Evolutionary conservation across 2,113 vertebrate genomes (phyloP).

Genomic region (Mormyrus lacerda): DNA sequence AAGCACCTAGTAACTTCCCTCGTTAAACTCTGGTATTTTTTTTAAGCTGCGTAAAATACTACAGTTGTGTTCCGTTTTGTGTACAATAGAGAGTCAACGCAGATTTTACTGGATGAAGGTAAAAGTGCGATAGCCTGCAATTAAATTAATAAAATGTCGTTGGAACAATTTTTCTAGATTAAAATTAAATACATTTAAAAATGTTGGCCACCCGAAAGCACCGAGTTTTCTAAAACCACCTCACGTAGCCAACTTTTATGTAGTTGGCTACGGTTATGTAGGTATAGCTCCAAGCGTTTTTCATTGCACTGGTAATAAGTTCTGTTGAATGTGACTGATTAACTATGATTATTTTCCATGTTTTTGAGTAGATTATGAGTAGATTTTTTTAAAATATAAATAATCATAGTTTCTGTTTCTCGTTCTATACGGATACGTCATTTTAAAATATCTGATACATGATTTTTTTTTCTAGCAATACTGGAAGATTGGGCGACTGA

Average conservation of each 20-base stretch:
- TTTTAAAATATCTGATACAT: conserved; percentile 9
- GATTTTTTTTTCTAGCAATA: conserved; percentile 12
- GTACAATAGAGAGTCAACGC: not conserved
- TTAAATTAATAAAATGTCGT: not conserved
- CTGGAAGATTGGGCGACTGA: conserved; percentile 3
- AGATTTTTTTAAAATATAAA: not conserved
- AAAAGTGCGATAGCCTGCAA: not conserved
- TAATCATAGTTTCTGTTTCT: not conserved
- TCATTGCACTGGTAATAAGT: not conserved
- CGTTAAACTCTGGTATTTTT: not conserved
- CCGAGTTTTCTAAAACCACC: not conserved
- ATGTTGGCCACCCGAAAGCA: not conserved
- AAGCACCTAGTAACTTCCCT: not conserved
- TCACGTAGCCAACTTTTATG: not conserved
- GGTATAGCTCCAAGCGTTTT: not conserved
- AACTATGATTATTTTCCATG: not conserved
- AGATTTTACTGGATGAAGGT: not conserved
- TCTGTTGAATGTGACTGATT: not conserved
- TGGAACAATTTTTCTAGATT: not conserved
- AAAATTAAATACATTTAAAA: not conserved
- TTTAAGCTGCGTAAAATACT: not conserved
- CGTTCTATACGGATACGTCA: not conserved
- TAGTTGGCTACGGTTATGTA: not conserved
- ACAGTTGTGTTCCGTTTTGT: not conserved
- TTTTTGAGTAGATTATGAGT: not conserved